These are phyloP conservation scores for Pseudomyrmex flavicornis DNA, from an alignment of 1,140 invertebrate species.

Conservation along the genomic window DNA sequence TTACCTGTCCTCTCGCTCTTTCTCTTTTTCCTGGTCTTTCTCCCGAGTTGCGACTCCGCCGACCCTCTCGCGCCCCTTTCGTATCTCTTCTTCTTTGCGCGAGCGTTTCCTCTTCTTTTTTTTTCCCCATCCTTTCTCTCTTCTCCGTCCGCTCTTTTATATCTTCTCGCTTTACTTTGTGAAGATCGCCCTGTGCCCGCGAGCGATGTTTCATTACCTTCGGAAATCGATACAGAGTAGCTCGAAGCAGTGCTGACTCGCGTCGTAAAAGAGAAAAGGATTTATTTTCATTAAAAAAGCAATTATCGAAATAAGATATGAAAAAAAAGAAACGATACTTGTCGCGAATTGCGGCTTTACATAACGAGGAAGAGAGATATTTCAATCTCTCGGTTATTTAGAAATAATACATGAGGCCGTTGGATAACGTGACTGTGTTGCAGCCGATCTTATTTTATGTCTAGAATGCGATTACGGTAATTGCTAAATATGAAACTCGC, in stretches of 20 bases:
- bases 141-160: conserved; percentile 36
- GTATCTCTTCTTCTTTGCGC: conserved; percentile 8
- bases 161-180: conserved; percentile 65
- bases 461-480: not conserved
- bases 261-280: not conserved
- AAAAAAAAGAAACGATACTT: not conserved
- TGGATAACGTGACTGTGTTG: too few relatives aligned
- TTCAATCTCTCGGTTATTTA: not conserved
- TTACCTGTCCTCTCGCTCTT: conserved; percentile 63
- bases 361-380: not conserved
- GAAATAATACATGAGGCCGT: too few relatives aligned
- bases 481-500: not conserved
- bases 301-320: conserved; percentile 1
- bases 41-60: conserved; percentile 1
- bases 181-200: conserved; percentile 59
- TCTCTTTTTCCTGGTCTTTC: conserved; percentile 57
- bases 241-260: not conserved
- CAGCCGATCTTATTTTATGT: conserved; percentile 5
- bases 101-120: conserved; percentile 32
- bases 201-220: conserved; percentile 46
- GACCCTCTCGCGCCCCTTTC: conserved; percentile 8
- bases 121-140: not conserved
- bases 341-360: not conserved
- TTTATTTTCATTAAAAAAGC: not conserved
- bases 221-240: conserved; percentile 5